A percentile compares a stretch with the other conserved stretches of the same genome.
These are phyloP conservation scores for Mechanitis mazaeus DNA, from an alignment of 2,888 invertebrate species.

Conservation along the genomic window DNA sequence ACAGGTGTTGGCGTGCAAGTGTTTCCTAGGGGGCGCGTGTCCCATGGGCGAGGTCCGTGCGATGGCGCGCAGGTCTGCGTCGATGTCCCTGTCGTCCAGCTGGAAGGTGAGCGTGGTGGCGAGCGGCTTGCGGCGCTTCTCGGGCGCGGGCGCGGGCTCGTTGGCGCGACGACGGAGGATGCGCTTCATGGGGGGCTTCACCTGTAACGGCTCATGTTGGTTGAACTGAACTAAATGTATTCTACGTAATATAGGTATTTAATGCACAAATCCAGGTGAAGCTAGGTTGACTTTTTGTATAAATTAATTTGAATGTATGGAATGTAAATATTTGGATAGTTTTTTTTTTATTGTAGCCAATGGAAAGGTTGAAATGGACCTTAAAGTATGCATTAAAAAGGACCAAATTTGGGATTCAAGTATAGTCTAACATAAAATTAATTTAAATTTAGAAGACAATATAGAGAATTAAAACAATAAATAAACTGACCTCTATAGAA, in stretches of 20 bases:
- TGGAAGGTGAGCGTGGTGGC: constrained; percentile 90
- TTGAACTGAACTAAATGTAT: too few species aligned
- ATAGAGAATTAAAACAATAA: constrained; percentile 3
- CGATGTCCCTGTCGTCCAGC: constrained; percentile 92
- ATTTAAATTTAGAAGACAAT: too few species aligned
- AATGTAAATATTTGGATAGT: too few species aligned
- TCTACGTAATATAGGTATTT: too few species aligned
- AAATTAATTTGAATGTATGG: too few species aligned
- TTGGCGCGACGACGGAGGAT: constrained; percentile 94
- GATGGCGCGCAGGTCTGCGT: constrained; percentile 89
- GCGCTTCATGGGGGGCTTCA: constrained; percentile 97
- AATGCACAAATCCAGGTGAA: too few species aligned
- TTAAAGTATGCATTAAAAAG: too few species aligned
- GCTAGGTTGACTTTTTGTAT: too few species aligned
- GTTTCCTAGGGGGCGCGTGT: constrained; percentile 52
- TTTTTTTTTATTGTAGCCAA: too few species aligned
- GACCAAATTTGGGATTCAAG: too few species aligned
- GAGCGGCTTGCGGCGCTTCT: constrained; percentile 90
- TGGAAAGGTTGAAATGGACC: too few species aligned
- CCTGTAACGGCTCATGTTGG: constrained; percentile 51
- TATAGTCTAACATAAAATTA: too few species aligned
- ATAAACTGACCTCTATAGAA: constrained; percentile 81
- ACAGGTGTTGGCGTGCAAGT: constrained; percentile 57
- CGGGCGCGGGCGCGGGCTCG: constrained; percentile 92
- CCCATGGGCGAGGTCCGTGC: constrained; percentile 63